Evolutionary conservation across 2,113 vertebrate species (phyloP), one percentile per base, ranked within the genome.

Genomic region (Delphinus delphis): DNA sequence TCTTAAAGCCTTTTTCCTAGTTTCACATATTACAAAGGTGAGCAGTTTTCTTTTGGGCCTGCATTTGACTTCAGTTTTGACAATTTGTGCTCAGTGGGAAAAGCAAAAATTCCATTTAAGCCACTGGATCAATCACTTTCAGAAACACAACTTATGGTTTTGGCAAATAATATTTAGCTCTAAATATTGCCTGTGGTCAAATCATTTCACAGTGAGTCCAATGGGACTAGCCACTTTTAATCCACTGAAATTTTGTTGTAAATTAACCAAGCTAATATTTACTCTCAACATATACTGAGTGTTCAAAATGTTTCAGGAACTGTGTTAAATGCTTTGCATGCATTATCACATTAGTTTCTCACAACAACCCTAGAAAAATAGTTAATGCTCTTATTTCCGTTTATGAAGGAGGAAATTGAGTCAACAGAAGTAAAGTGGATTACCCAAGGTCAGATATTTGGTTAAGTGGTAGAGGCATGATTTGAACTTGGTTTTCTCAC

Each of bases 21-120:
- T 44, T 83, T 91, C 36, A 62, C 7, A 62, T 17, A 33, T 67
- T 81, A 31, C 36, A 83, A 79, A 93, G 28, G 41, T 74, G n/a
- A 88, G 60, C 47, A 25, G 28, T 68, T 86, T 97, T 92, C 60
- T 73, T 84, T 79, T 60, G 62, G 26, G 20, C 8, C n/a, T 85
- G n/a, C 53, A 3, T 62, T 95, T 89, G 67, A 96, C 68, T 92
- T 96, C 81, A 44, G 31, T 89, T 95, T 90, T 82, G 82, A 96
- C 33, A 81, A 81, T 53, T 47, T 55, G 28, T 81, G 8, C 53
- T 95, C 53, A 90, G 38, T 65, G 63, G 60, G 36, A 81, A 96
- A 94, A 95, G 82, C 81, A 85, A 94, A 97, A 94, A 58, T 63
- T 90, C 76, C 33, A 88, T n/a, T 87, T 80, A 92, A 93, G 68